Percentiles rank a stretch among this genome's conserved stretches.
These are phyloP conservation scores for Leptinotarsa rubiginosa DNA, from an alignment of 2,888 invertebrate genomes.

Conservation along the genomic window DNA sequence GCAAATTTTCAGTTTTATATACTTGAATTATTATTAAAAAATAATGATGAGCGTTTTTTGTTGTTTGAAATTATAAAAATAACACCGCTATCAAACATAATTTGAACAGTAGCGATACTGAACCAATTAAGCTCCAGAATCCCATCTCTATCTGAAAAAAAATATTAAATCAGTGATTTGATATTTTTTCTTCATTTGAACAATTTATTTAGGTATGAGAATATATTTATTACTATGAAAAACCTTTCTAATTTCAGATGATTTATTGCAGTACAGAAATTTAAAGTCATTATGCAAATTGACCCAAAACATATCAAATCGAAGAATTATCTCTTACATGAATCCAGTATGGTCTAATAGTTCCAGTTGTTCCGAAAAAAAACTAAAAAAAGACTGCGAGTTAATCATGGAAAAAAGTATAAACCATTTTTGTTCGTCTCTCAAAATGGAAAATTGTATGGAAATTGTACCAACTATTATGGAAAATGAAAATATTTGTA, in stretches of 20 bases:
- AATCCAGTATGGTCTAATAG: slow-evolving; percentile 41
- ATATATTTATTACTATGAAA: neutral
- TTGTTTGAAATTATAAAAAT: no score
- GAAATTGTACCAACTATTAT: slow-evolving; percentile 29
- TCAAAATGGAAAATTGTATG: slow-evolving; percentile 38
- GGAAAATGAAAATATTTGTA: slow-evolving; percentile 32
- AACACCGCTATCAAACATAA: no score
- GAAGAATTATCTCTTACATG: slow-evolving; percentile 35
- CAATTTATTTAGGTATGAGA: neutral
- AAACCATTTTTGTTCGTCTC: slow-evolving; percentile 35
- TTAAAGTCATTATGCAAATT: slow-evolving; percentile 47
- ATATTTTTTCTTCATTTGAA: no score
- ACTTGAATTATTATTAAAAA: no score
- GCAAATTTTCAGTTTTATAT: no score
- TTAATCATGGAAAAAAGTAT: slow-evolving; percentile 31
- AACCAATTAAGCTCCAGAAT: no score
- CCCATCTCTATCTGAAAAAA: no score
- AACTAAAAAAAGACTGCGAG: slow-evolving; percentile 34
- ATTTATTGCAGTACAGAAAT: slow-evolving; percentile 48
- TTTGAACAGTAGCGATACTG: no score
- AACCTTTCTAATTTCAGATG: slow-evolving; percentile 46
- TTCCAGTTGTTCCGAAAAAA: slow-evolving; percentile 38
- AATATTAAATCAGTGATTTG: no score
- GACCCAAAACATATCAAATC: slow-evolving; percentile 32
- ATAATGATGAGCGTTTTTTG: no score